A percentile compares a stretch with the other conserved stretches of the same genome.
These are phyloP conservation scores for Catocala nupta DNA, from an alignment of 2,888 invertebrate genomes.

Conservation along the genomic window DNA sequence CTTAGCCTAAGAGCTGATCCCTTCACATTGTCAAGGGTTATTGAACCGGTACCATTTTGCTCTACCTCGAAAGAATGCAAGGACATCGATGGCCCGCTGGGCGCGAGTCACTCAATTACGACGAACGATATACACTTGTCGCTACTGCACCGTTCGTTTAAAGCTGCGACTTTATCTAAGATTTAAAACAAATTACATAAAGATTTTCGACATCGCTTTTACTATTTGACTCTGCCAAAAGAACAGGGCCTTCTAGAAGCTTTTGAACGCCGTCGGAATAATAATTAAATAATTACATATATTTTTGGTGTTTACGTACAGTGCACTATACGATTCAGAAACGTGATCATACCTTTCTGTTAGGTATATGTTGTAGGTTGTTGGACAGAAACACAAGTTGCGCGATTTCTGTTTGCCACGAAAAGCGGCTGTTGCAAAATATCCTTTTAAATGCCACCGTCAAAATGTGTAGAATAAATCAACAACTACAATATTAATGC, in stretches of 20 bases:
- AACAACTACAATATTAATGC: slow-evolving; percentile 24
- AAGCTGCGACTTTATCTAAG: not conserved
- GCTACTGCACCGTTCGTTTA: slow-evolving; percentile 6
- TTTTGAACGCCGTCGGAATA: no score
- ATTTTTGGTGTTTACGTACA: no score
- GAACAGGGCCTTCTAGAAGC: no score
- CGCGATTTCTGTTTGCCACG: slow-evolving; percentile 63
- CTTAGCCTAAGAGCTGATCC: slow-evolving; percentile 73
- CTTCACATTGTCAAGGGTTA: slow-evolving; percentile 82
- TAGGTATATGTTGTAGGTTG: not conserved
- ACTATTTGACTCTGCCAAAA: no score
- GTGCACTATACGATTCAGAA: no score
- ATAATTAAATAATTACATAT: no score
- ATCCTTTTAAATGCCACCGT: slow-evolving; percentile 64
- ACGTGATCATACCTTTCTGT: no score
- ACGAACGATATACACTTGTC: slow-evolving; percentile 32
- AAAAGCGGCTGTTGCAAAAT: slow-evolving; percentile 70
- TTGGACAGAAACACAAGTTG: slow-evolving; percentile 28
- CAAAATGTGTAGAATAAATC: slow-evolving; percentile 38
- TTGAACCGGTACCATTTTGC: slow-evolving; percentile 81
- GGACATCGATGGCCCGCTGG: slow-evolving; percentile 75
- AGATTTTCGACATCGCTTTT: not conserved
- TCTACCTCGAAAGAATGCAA: slow-evolving; percentile 82
- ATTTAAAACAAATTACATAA: not conserved
- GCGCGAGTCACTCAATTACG: slow-evolving; percentile 42